phyloP scores from a whole-genome alignment of 92 coral and sea anemone genomes.

The Virgularia gustaviana region DNA sequence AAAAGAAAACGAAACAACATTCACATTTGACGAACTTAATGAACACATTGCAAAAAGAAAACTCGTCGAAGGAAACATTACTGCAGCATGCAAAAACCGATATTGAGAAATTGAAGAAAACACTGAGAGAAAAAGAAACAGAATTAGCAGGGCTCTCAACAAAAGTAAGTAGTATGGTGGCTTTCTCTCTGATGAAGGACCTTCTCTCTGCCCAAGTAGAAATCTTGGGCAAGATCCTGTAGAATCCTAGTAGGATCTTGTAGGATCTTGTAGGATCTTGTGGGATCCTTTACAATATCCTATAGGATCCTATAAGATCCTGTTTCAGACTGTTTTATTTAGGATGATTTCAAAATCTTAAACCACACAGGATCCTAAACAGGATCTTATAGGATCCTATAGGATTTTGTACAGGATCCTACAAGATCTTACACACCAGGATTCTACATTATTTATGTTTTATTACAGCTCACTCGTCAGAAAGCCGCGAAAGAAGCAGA shows the following conservation, averaged over 20 bases:
- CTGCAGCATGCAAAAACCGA: slow-evolving; percentile 74
- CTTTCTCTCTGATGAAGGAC: not conserved
- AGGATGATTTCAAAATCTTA: too few species aligned
- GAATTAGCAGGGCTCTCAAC: slow-evolving; percentile 68
- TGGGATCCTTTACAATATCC: too few species aligned
- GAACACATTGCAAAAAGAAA: slow-evolving; percentile 83
- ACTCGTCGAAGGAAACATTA: slow-evolving; percentile 81
- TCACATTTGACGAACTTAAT: slow-evolving; percentile 69
- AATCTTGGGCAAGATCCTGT: too few species aligned
- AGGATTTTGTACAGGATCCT: too few species aligned
- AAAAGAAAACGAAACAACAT: slow-evolving; percentile 75
- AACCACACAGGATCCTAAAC: too few species aligned
- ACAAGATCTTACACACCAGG: too few species aligned
- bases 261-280: too few species aligned
- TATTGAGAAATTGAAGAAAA: slow-evolving; percentile 72
- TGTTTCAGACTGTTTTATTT: too few species aligned
- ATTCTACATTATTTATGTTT: too few species aligned
- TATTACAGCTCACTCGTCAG: slow-evolving; percentile 72
- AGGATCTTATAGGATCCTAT: too few species aligned
- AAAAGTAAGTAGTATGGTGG: slow-evolving; percentile 47
- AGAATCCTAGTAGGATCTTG: too few species aligned
- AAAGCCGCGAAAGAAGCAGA: slow-evolving; percentile 80
- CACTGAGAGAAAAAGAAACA: slow-evolving; percentile 75
- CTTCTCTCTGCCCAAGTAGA: not conserved
- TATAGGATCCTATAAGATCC: too few species aligned